These are phyloP conservation scores for Mormyrus lacerda DNA, from an alignment of 2,113 vertebrate species.

Conservation along the genomic window DNA sequence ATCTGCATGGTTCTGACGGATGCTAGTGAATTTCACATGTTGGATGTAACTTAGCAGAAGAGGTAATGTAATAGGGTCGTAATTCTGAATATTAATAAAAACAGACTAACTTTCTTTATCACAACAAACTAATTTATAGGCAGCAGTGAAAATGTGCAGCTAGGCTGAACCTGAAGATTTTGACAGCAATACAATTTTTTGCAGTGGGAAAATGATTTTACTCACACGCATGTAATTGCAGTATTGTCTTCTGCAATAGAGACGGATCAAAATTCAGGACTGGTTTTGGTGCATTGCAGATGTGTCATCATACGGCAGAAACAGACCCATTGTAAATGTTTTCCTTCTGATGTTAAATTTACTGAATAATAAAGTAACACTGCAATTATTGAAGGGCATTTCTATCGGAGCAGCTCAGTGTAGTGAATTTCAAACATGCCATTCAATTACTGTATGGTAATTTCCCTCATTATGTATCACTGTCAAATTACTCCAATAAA, in stretches of 20 bases:
- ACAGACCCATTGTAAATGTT: background rate
- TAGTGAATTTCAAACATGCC: background rate
- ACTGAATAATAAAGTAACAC: background rate
- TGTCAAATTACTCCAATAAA: background rate
- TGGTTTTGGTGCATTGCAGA: slow-evolving; percentile 7
- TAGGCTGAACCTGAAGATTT: background rate
- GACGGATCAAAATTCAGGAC: background rate
- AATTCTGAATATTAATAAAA: background rate
- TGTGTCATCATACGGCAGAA: background rate
- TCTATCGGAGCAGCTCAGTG: background rate
- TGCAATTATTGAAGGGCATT: background rate
- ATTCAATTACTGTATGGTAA: slow-evolving; percentile 11
- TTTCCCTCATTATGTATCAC: background rate
- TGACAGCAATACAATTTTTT: background rate
- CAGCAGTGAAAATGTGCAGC: background rate
- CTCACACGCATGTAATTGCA: background rate
- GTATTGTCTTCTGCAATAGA: background rate
- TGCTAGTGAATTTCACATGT: background rate
- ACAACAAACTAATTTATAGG: background rate
- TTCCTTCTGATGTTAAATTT: background rate
- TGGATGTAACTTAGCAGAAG: background rate
- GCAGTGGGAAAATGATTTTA: background rate
- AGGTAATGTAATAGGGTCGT: background rate
- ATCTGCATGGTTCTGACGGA: background rate
- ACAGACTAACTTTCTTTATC: background rate